Evolutionary conservation across 1,140 invertebrate species (phyloP), one percentile per base, ranked within the genome.

Genomic region (Macrobrachium rosenbergii): DNA sequence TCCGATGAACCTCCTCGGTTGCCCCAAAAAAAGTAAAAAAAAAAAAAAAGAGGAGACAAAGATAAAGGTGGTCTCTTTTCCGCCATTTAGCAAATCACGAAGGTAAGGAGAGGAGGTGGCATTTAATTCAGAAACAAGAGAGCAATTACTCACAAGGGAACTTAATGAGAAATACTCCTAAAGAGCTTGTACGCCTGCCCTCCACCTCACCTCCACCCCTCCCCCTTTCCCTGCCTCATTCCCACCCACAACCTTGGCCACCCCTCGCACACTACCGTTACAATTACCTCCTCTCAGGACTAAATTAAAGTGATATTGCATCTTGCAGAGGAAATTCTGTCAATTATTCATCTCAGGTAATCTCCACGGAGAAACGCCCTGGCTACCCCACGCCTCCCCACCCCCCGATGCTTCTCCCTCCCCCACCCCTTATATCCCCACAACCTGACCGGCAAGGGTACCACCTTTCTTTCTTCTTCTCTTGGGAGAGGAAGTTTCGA

Each of bases 51-150:
- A n/a, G n/a, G 52, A 52, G 52, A 12, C 2, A 52, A 0, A 52
- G 52, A 8, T 12, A 2, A 52, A 52, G 52, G 12, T 52, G 52
- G 52, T 12, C 52, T 52, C 52, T 52, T 8, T 10, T 8, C 52
- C 52, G 12, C 52, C 52, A 52, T 52, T 52, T 52, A 52, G 52
- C 52, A 52, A 82, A 82, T 82, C 81, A 82, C 64, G 58, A 23
- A 73, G 64, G 73, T 82, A 72, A 82, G 81, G 69, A 72, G 67
- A 73, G 12, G 62, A 82, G 81, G 17, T 82, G 81, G 81, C 81
- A 82, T 73, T 82, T 82, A 82, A 82, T 82, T 82, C 60, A 59
- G 81, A 72, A 82, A 82, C 81, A 82, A 69, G 73, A 52, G 67
- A 58, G 67, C 81, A 82, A 82, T 82, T 82, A 82, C 67, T 82